These are phyloP conservation scores for Clunio marinus DNA, from an alignment of 2,888 invertebrate species.

Conservation along the genomic window DNA sequence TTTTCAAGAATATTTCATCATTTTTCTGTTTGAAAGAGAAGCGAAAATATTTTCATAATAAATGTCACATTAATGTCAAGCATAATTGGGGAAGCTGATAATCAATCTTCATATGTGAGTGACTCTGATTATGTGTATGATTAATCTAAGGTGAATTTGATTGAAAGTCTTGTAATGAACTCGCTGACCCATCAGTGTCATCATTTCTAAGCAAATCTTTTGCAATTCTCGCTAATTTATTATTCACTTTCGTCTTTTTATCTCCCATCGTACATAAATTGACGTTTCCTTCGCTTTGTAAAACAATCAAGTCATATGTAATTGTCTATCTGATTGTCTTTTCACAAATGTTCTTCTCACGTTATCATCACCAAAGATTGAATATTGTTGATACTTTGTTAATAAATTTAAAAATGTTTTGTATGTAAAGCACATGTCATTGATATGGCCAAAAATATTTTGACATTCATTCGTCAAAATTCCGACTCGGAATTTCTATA, in stretches of 20 bases:
- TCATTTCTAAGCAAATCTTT: too few species aligned
- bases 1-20: too few species aligned
- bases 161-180: too few species aligned
- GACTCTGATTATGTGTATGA: not conserved
- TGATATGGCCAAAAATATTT: not conserved
- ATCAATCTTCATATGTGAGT: slow-evolving; percentile 5
- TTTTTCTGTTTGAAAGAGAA: too few species aligned
- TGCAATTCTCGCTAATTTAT: not conserved
- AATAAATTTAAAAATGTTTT: too few species aligned
- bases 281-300: not conserved
- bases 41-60: not conserved
- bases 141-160: too few species aligned
- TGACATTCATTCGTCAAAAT: not conserved
- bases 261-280: too few species aligned
- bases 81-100: too few species aligned
- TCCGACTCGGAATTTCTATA: too few species aligned
- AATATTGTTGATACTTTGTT: not conserved
- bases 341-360: not conserved
- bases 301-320: not conserved
- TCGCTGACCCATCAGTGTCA: too few species aligned
- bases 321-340: not conserved
- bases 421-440: not conserved
- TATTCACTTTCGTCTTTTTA: not conserved
- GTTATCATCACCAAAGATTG: not conserved
- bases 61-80: not conserved